Percentiles rank a stretch among this genome's conserved stretches.
phyloP scores from a whole-genome alignment of 2,113 vertebrate genomes.

The human region GRCh38 chr12:53686501-53687000 shows the following conservation, averaged over 20 bases:
- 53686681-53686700: not conserved
- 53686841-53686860: not conserved
- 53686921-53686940: not conserved
- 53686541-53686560: conserved; percentile 33
- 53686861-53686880: not conserved
- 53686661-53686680: not conserved
- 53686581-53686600: conserved; percentile 31
- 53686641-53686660: not conserved
- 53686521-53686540: conserved; percentile 3
- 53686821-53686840: not conserved
- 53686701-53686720: not conserved
- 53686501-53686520: conserved; percentile 16
- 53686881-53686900: not conserved
- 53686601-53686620: not conserved
- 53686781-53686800: not conserved
- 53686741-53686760: not conserved
- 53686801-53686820: not conserved
- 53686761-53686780: not conserved
- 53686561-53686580: not conserved
- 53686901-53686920: not conserved
- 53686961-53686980: not conserved
- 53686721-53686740: not conserved
- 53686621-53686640: not conserved
- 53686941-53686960: not conserved
- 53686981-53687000: not conserved